Evolutionary conservation across 2,797 vertebrate genomes (phyloP), one percentile per base, ranked within the genome.

Genomic region (Dryobates pubescens): DNA sequence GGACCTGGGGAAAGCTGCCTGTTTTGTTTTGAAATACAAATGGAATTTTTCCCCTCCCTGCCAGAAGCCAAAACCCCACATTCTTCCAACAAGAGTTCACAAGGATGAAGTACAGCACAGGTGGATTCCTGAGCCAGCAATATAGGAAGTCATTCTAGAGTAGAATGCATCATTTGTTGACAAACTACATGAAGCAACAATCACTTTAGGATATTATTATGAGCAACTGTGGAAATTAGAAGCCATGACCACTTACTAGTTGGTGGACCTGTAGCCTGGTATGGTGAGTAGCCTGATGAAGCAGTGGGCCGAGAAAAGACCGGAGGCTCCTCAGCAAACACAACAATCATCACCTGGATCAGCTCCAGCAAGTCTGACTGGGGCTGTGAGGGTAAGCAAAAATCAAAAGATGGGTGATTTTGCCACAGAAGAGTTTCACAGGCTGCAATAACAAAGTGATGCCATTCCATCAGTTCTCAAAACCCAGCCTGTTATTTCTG

Each of bases 261-360:
- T 56, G 99, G 99, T 65, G 99, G 99, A 92, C 99, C 99, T 19
- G 98, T 98, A 65, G 99, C 98, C 95, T 99, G 99, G 95, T 99
- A 99, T 4, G 98, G 96, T 76, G 98, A 98, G 88, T 98, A 99
- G 23, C 98, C 97, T 16, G 99, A 97, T 18, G 98, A 97, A 89
- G 97, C 67, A 3, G 97, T 98, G 22, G 99, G 99, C 17, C 99
- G 98, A 56, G 99, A 99, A 96, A 99, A 99, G 70, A 99, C 99
- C 1, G 99, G 99, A 77, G 99, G 99, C 80, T 99, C 99, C 13
- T 99, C 99, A 90, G 98, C 99, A 97, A 99, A 99, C 83, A 99
- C 99, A 80, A 99, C 99, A 77, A 99, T 99, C 99, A 99, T 99
- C 93, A 99, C 99, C 95, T 99, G 99, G 96, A 99, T 99, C 91